Base-by-base conservation (phyloP, 2,797 vertebrate genomes). In the Rallus crepitans region DNA sequence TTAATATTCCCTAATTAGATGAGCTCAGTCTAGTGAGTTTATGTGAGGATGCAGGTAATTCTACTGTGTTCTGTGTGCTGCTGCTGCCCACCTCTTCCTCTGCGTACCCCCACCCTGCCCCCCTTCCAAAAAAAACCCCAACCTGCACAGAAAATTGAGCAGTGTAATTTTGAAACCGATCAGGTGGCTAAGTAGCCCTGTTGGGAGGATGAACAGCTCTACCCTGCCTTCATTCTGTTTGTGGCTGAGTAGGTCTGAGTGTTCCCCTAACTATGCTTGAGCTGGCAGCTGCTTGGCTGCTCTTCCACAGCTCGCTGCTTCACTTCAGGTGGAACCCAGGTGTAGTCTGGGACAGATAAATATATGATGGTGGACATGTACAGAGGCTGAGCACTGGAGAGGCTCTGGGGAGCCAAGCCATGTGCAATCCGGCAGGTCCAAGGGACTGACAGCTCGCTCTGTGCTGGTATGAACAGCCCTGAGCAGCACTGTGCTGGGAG, bases 351-450 rank as follows among this genome's bases (percentile, higher is more conserved):
- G 31, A 27, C 28, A 69, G 33, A 17, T 24, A 12, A 42, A 15
- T 20, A 28, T 2, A 1, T 5, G 23, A 3, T 31, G 33, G 15
- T 60, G 37, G 4, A 40, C 21, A 5, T 2, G 7, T 39, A 19
- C 45, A 68, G 63, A 21, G 4, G 24, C 10, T 65, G 90, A 37
- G 13, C 12, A 19, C 13, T 1, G 5, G 30, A 65, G 52, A 3
- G n/a, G 57, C 45, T 64, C 20, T 9, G 9, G 11, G 18, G 25
- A 59, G 23, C 56, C 39, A 40, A 8, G 12, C 30, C 61, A 37
- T 1, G 8, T 78, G 45, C 37, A n/a, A 2, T 3, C 10, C 2
- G 4, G 59, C 33, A 28, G 56, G 20, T 61, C 11, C 31, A 15
- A 17, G 16, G 75, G 11, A 2, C 59, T 65, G 21, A 5, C 4